Base-by-base conservation (phyloP, 1,140 invertebrate species). In the Pogonomyrmex californicus region DNA sequence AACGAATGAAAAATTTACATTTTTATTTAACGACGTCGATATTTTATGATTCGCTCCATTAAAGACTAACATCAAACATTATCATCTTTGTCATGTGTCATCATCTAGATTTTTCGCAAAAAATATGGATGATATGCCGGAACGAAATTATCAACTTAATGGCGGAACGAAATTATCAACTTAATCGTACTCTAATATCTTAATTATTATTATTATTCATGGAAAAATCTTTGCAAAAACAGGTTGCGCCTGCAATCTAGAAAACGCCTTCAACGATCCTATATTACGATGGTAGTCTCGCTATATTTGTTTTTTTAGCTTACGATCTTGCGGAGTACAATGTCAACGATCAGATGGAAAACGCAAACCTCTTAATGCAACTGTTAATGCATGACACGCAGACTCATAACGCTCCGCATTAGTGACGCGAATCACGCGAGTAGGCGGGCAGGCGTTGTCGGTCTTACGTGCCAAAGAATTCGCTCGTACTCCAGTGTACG, bases 391-490 rank as follows among this genome's bases (percentile, higher is more conserved):
- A 85, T 30, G 56, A 30, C 89, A 88, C 88, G 90, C 86, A 86
- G 83, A 36, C 70, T 71, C 88, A 88, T 90, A 88, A 88, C 68
- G 66, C 56, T 85, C 83, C 56, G 86, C 83, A 90, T 86, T 86
- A 90, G 83, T 58, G 68, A 60, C 87, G 62, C 38, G 60, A 75
- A 78, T 91, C 90, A 91, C 90, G 90, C 90, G 83, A 91, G 51
- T 62, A 76, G 38, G 51, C 82, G 88, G 81, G 62, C 81, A 86
- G 81, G 62, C 81, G 82, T 91, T 90, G 88, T 88, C 81, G 82
- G 71, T 63, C 87, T 90, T 91, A 90, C 88, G 78, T 89, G 88
- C 78, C 58, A 88, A 90, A 85, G 76, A 85, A 90, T 88, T 90
- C 65, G 66, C 56, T 47, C 49, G 23, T 62, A 73, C 44, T 56